Evolutionary conservation across 2,113 vertebrate genomes (phyloP).

Genomic region (Nettapus auritus): DNA sequence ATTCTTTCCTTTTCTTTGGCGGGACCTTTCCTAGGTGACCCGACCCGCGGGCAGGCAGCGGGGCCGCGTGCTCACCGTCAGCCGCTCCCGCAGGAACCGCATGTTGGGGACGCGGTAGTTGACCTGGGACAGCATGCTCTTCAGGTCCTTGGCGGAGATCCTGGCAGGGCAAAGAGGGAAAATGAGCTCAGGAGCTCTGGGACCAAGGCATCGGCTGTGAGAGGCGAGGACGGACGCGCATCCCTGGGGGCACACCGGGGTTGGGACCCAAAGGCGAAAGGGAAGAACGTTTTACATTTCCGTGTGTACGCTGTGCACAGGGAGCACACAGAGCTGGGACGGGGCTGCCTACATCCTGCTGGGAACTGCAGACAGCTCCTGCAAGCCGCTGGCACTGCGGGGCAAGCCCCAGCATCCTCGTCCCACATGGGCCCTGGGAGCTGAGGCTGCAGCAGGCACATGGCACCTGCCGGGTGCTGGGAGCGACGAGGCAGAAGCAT

Average conservation of each 20-base stretch:
- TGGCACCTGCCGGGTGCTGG: accelerated
- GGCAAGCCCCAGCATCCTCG: neutral
- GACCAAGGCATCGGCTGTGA: neutral
- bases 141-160: conserved; percentile 97
- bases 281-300: neutral
- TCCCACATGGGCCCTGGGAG: accelerated
- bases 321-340: neutral
- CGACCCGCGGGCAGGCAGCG: neutral
- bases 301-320: accelerated
- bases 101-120: conserved; percentile 98
- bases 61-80: conserved; percentile 83
- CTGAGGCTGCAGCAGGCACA: neutral
- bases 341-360: too few species aligned
- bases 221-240: accelerated
- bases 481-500: accelerated
- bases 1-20: neutral
- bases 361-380: neutral
- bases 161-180: conserved; percentile 70
- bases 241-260: neutral
- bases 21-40: neutral
- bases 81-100: conserved; percentile 94
- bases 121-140: conserved; percentile 97
- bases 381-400: neutral
- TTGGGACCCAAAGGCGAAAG: neutral
- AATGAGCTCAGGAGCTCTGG: neutral